These are phyloP conservation scores for Urophycis tenuis DNA, from an alignment of 2,797 vertebrate genomes.

Conservation along the genomic window DNA sequence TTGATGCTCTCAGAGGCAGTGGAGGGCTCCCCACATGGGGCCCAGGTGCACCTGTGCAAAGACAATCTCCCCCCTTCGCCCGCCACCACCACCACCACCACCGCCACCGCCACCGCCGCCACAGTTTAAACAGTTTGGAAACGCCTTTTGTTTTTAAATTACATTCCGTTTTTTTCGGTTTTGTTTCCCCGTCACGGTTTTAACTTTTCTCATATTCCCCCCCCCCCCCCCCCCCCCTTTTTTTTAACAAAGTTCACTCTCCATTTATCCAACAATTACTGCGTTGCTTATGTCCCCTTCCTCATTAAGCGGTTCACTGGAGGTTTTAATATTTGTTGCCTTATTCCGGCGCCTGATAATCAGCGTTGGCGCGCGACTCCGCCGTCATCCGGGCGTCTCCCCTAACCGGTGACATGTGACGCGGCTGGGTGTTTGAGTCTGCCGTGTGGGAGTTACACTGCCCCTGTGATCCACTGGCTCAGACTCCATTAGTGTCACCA, in stretches of 20 bases:
- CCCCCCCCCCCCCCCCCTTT: too few species aligned
- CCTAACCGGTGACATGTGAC: neutral
- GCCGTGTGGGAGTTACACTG: neutral
- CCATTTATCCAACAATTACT: neutral
- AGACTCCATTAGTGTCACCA: neutral
- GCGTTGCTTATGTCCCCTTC: neutral
- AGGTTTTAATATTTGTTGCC: constrained; percentile 20
- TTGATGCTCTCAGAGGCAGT: constrained; percentile 10
- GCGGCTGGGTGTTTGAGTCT: neutral
- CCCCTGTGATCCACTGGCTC: neutral
- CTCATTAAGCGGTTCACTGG: neutral
- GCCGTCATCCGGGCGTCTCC: neutral
- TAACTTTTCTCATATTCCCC: neutral
- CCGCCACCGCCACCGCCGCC: too few species aligned
- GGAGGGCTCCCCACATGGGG: constrained; percentile 14
- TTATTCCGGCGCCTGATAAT: neutral
- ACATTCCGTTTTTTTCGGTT: neutral
- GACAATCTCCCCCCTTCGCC: neutral
- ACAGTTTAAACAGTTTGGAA: neutral
- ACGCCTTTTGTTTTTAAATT: neutral
- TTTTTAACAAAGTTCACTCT: neutral
- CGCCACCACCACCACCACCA: too few species aligned
- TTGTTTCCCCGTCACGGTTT: neutral
- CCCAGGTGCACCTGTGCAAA: neutral
- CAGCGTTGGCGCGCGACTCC: neutral